These are phyloP conservation scores for Forbesichthys agassizii DNA, from an alignment of 2,113 vertebrate genomes.

Conservation along the genomic window DNA sequence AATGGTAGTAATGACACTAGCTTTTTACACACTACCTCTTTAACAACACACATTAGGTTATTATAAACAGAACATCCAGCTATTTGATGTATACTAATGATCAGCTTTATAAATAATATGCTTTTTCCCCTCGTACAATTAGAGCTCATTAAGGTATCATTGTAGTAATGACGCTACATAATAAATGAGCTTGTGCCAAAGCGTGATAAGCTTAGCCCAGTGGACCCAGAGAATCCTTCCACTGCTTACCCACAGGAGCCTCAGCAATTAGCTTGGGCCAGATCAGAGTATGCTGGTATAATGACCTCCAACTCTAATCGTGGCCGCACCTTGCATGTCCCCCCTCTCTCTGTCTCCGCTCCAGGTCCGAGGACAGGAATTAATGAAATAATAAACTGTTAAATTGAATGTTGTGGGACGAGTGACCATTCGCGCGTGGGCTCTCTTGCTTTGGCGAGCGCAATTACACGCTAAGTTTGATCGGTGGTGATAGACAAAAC, in stretches of 20 bases:
- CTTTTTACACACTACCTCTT: too few species aligned
- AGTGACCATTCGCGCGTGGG: constrained; percentile 72
- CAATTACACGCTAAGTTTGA: constrained; percentile 81
- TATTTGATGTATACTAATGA: constrained; percentile 16
- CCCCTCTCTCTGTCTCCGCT: constrained; percentile 22
- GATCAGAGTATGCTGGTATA: constrained; percentile 65
- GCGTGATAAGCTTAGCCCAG: constrained; percentile 50
- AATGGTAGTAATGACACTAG: too few species aligned
- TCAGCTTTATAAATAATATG: constrained; percentile 35
- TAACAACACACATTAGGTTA: too few species aligned
- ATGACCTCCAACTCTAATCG: constrained; percentile 63
- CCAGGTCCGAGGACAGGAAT: constrained; percentile 47
- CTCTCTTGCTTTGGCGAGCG: constrained; percentile 69
- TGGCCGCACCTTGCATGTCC: constrained; percentile 22
- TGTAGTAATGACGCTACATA: constrained; percentile 58
- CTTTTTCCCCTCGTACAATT: constrained; percentile 29
- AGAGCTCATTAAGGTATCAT: constrained; percentile 49
- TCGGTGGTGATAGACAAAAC: constrained; percentile 95
- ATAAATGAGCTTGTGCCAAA: constrained; percentile 55
- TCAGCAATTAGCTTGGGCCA: constrained; percentile 62
- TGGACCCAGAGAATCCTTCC: constrained; percentile 45
- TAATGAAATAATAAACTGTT: constrained; percentile 75
- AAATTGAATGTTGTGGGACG: constrained; percentile 58
- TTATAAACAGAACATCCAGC: too few species aligned
- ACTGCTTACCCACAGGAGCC: constrained; percentile 52